Evolutionary conservation across 1,140 invertebrate genomes (phyloP).

Genomic region (Antheraea mylitta): DNA sequence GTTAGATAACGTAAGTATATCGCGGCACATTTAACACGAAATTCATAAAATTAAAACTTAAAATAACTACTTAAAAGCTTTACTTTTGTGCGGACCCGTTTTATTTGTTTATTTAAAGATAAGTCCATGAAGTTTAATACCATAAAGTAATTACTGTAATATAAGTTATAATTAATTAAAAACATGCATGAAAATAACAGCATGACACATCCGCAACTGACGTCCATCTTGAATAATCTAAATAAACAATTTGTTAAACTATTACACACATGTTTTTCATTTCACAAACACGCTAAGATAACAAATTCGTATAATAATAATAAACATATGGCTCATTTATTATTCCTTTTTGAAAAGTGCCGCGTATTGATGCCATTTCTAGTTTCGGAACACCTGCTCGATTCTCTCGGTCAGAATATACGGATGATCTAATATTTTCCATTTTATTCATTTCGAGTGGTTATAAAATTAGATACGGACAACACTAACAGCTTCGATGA

Average conservation of each 20-base stretch:
- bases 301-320: conserved; percentile 1
- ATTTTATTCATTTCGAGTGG: background rate
- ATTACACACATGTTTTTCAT: conserved; percentile 1
- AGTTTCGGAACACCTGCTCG: background rate
- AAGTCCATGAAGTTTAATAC: too few species aligned
- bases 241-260: background rate
- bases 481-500: background rate
- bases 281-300: background rate
- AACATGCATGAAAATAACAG: background rate
- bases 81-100: too few species aligned
- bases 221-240: background rate
- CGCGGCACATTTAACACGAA: too few species aligned
- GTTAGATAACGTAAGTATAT: too few species aligned
- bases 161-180: too few species aligned
- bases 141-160: too few species aligned
- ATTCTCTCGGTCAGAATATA: background rate
- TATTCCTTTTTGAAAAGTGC: background rate
- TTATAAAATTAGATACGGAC: background rate
- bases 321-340: background rate
- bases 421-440: background rate
- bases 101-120: too few species aligned
- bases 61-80: too few species aligned
- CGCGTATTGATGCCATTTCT: background rate
- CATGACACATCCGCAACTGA: background rate
- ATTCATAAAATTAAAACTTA: too few species aligned